phyloP scores from a whole-genome alignment of 1,140 invertebrate species.

The Apis dorsata region DNA sequence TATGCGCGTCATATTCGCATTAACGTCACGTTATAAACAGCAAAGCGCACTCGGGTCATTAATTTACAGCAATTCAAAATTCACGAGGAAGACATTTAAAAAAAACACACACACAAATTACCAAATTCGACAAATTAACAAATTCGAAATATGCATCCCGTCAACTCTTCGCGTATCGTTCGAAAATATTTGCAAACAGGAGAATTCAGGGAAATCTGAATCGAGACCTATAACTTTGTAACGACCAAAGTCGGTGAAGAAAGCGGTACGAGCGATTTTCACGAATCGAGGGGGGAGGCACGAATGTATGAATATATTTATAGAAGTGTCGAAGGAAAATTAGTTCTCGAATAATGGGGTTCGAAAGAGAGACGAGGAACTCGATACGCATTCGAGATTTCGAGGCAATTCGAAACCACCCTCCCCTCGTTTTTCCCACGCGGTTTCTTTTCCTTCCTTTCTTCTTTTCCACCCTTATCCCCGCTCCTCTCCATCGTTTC shows the following conservation, averaged over 20 bases:
- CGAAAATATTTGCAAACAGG: neutral
- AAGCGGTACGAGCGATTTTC: neutral
- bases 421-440: neutral
- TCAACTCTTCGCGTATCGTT: too few relatives aligned
- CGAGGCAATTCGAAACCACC: neutral
- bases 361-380: constrained; percentile 29
- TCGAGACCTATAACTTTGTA: neutral
- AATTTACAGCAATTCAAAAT: too few relatives aligned
- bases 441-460: constrained; percentile 10
- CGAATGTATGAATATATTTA: constrained; percentile 52
- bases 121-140: too few relatives aligned
- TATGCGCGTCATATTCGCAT: too few relatives aligned
- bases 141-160: too few relatives aligned
- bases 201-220: neutral
- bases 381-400: constrained; percentile 36
- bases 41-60: too few relatives aligned
- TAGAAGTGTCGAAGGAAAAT: constrained; percentile 49
- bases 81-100: too few relatives aligned
- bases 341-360: constrained; percentile 55
- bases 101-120: too few relatives aligned
- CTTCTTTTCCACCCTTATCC: neutral
- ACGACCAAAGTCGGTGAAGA: neutral
- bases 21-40: too few relatives aligned
- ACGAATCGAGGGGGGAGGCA: neutral
- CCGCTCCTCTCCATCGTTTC: neutral